phyloP scores from a whole-genome alignment of 2,113 vertebrate genomes.

The Tragelaphus scriptus region DNA sequence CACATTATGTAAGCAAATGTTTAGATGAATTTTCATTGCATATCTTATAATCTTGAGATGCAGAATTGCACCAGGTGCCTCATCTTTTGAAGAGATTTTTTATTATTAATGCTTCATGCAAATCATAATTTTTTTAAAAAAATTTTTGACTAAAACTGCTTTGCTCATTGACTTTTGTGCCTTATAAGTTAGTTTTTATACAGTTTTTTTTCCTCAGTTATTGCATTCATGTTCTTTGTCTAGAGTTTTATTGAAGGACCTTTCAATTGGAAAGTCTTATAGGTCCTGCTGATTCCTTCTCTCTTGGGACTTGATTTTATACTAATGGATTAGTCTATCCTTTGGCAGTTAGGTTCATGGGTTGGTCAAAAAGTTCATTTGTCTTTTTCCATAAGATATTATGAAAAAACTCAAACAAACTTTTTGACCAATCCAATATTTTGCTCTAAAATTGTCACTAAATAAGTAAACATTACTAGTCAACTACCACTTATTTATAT shows the following conservation, averaged over 20 bases:
- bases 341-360: constrained; percentile 53
- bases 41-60: constrained; percentile 75
- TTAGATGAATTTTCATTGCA: constrained; percentile 70
- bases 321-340: constrained; percentile 24
- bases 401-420: background rate
- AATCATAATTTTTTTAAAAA: constrained; percentile 66
- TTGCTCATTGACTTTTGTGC: constrained; percentile 62
- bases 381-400: background rate
- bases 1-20: constrained; percentile 75
- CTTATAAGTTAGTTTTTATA: constrained; percentile 52
- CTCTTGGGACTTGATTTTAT: constrained; percentile 34
- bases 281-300: background rate
- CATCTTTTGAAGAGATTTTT: constrained; percentile 63
- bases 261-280: background rate
- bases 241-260: background rate
- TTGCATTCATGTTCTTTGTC: constrained; percentile 47
- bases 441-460: constrained; percentile 19
- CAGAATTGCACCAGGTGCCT: constrained; percentile 73
- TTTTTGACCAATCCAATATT: background rate
- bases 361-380: background rate
- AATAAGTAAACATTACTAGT: background rate
- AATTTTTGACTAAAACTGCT: constrained; percentile 69
- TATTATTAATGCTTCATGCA: constrained; percentile 73
- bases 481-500: constrained; percentile 3
- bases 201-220: constrained; percentile 48